A percentile compares a stretch with the other conserved stretches of the same genome.
These are phyloP conservation scores for Grapholita molesta DNA, from an alignment of 1,140 invertebrate genomes.

Conservation along the genomic window DNA sequence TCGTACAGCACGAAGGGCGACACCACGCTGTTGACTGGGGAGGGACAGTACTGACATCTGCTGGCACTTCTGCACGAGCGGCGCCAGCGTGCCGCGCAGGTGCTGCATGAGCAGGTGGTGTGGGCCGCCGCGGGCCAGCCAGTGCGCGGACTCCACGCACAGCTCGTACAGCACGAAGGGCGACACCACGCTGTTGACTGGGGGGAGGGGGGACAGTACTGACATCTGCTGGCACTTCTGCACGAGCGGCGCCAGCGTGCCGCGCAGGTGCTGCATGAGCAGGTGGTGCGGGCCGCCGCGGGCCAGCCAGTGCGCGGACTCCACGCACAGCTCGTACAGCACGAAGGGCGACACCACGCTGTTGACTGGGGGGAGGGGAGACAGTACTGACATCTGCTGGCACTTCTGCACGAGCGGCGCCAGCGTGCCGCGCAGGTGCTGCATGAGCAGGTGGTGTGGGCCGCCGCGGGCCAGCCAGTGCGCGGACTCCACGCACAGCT, in stretches of 20 bases:
- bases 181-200: no score
- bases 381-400: conserved; percentile 82
- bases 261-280: conserved; percentile 84
- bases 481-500: conserved; percentile 92
- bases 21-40: no score
- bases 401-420: conserved; percentile 94
- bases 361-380: no score
- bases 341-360: conserved; percentile 95
- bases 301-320: conserved; percentile 90
- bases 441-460: conserved; percentile 83
- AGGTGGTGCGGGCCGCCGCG: conserved; percentile 85
- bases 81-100: conserved; percentile 88
- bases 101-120: conserved; percentile 87
- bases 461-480: conserved; percentile 89
- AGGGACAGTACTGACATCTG: conserved; percentile 80
- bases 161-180: conserved; percentile 96
- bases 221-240: conserved; percentile 62
- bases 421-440: conserved; percentile 88
- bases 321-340: conserved; percentile 92
- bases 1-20: conserved; percentile 95
- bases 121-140: conserved; percentile 86
- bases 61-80: conserved; percentile 94
- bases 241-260: conserved; percentile 80
- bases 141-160: conserved; percentile 91
- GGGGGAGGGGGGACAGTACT: no score